phyloP scores from a whole-genome alignment of 2,113 vertebrate species.

The Actinemys pallida region DNA sequence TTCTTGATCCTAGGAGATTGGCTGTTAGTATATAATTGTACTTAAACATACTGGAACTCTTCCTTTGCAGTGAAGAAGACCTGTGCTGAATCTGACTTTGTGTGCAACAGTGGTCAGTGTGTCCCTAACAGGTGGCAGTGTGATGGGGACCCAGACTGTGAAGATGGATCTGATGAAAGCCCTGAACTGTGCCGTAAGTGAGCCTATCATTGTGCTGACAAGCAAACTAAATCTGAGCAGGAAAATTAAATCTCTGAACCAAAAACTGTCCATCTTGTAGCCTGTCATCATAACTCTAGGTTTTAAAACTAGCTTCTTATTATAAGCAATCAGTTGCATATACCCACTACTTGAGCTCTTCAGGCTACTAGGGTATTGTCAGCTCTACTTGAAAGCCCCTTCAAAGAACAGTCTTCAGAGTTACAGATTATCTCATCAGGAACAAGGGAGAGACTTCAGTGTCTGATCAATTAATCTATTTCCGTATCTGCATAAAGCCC shows the following conservation, averaged over 20 bases:
- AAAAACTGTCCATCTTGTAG: neutral
- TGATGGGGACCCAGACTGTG: constrained; percentile 95
- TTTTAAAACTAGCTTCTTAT: neutral
- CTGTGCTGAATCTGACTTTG: constrained; percentile 89
- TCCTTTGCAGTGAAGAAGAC: constrained; percentile 90
- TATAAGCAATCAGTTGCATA: neutral
- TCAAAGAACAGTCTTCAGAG: neutral
- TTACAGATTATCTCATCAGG: neutral
- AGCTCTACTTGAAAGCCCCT: neutral
- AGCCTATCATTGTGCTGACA: neutral
- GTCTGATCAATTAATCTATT: too few relatives aligned
- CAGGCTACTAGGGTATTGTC: too few relatives aligned
- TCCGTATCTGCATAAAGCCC: neutral
- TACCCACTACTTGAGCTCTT: neutral
- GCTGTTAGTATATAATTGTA: neutral
- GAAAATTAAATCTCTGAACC: neutral
- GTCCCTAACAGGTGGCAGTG: constrained; percentile 96
- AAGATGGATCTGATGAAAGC: constrained; percentile 94
- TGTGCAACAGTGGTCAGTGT: constrained; percentile 93
- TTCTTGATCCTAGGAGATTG: neutral
- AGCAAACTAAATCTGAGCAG: neutral
- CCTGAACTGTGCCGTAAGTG: constrained; percentile 94
- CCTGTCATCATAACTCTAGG: neutral
- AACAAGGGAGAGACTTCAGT: neutral
- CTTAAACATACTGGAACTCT: neutral